phyloP scores from a whole-genome alignment of 2,113 vertebrate genomes.

The Lanius ludovicianus region DNA sequence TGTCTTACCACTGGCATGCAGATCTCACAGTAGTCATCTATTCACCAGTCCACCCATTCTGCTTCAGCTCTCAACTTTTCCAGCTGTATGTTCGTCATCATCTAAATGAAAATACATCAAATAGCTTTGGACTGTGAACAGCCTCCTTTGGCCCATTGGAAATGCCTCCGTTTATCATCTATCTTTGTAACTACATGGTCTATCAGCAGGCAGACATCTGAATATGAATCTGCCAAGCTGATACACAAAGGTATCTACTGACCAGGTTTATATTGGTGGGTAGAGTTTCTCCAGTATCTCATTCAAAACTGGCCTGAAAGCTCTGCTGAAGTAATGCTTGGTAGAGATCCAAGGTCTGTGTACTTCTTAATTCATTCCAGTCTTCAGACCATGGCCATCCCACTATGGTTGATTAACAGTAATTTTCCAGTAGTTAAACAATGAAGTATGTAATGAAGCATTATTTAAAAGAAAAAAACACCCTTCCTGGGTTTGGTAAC shows the following conservation, averaged over 20 bases:
- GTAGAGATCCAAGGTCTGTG: background rate
- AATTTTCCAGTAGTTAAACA: conserved; percentile 25
- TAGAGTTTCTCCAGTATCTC: background rate
- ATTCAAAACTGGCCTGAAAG: background rate
- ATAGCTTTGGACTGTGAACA: background rate
- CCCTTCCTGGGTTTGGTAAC: background rate
- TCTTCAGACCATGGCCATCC: background rate
- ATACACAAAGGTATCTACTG: background rate
- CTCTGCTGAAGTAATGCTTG: conserved; percentile 16
- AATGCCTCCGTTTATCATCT: background rate
- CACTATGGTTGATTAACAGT: background rate
- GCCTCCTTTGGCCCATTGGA: background rate
- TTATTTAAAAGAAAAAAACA: too few species aligned
- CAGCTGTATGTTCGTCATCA: background rate
- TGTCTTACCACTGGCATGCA: background rate
- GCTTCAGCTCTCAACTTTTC: background rate
- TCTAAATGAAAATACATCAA: background rate
- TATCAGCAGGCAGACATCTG: background rate
- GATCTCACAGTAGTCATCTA: background rate
- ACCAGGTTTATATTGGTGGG: background rate
- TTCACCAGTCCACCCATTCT: background rate
- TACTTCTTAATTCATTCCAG: background rate
- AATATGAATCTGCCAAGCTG: background rate
- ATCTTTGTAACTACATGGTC: background rate
- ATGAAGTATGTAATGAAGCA: background rate